Evolutionary conservation across 2,113 vertebrate genomes (phyloP).

Genomic region (Oryctolagus cuniculus): DNA sequence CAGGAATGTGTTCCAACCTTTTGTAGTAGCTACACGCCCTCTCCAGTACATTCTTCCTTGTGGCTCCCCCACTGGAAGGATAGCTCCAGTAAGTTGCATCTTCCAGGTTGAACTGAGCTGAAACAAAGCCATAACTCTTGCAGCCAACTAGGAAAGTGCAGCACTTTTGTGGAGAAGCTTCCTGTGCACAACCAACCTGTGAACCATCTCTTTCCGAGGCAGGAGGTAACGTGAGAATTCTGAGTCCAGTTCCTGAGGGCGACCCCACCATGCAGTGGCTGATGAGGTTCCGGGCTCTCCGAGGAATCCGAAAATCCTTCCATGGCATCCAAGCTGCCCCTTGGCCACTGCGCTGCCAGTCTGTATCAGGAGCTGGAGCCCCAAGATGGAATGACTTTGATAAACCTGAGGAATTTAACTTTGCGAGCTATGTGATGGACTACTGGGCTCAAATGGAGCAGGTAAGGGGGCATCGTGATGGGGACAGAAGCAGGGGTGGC

Average conservation of each 20-base stretch:
- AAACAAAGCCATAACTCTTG: not conserved
- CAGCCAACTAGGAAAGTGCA: not conserved
- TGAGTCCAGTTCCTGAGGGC: not conserved
- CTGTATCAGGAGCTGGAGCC: conserved; percentile 81
- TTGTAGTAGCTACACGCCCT: not conserved
- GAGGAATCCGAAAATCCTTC: conserved; percentile 48
- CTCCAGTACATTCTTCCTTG: not conserved
- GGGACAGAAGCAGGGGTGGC: too few relatives aligned
- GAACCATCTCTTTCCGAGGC: not conserved
- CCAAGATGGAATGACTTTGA: conserved; percentile 73
- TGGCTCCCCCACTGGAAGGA: not conserved
- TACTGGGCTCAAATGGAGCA: conserved; percentile 91
- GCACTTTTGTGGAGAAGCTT: not conserved
- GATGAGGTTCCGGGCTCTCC: conserved; percentile 71
- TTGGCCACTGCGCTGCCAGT: conserved; percentile 66
- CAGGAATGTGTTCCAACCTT: not conserved
- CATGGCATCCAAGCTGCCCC: not conserved
- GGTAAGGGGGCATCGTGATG: conserved; percentile 79
- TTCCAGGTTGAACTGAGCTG: not conserved
- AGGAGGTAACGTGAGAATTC: conserved; percentile 15
- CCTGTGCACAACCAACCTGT: not conserved
- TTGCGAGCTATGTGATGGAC: conserved; percentile 91
- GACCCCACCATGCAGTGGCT: conserved; percentile 75
- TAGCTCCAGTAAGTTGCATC: not conserved
- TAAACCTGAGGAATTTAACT: conserved; percentile 90